Conservation (phyloP, 1,140 invertebrate genomes). For the Atta colombica region DNA sequence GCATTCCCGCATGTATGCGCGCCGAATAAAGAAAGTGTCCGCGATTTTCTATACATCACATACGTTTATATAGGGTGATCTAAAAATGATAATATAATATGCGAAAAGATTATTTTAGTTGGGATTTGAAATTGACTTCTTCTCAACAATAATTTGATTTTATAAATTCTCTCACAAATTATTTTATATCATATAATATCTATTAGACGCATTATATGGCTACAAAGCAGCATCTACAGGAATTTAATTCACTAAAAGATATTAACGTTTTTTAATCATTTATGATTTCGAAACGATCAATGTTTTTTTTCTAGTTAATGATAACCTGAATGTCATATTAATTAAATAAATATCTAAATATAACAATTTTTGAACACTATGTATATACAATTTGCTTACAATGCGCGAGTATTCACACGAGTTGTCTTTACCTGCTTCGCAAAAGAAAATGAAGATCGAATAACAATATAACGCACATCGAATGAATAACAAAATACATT, state of each 20-base stretch:
- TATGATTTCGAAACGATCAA: neutral
- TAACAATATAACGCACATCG: slow-evolving; percentile 5
- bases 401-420: slow-evolving; percentile 30
- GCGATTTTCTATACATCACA: neutral
- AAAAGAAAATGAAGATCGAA: neutral
- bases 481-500: slow-evolving; percentile 17
- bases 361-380: neutral
- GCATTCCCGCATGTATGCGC: slow-evolving; percentile 64
- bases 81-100: neutral
- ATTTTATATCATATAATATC: neutral
- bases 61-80: neutral
- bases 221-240: neutral
- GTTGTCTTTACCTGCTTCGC: neutral
- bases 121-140: neutral
- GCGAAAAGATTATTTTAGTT: neutral
- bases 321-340: neutral
- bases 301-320: neutral
- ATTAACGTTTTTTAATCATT: neutral
- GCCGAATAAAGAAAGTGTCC: slow-evolving; percentile 69
- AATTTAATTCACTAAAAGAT: neutral
- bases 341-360: neutral
- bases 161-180: neutral
- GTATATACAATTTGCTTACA: neutral
- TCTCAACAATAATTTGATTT: neutral
- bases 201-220: neutral